Base-by-base conservation (phyloP, 2,113 vertebrate species). In the Gnathonemus longibarbis region DNA sequence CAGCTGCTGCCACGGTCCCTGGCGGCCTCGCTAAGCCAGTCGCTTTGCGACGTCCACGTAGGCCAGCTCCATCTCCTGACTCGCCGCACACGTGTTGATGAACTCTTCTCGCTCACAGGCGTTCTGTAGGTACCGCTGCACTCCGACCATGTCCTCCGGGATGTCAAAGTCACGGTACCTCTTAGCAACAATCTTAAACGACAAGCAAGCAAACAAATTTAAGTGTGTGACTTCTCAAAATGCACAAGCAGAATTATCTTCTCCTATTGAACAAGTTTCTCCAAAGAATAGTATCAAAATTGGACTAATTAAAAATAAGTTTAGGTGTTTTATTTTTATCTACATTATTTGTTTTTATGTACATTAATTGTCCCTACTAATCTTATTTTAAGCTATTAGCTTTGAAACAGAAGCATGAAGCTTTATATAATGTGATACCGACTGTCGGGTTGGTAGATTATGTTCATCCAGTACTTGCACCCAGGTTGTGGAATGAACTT, bases 161-260 rank as follows among this genome's bases (percentile, higher is more conserved):
- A 99, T 97, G 90, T 98, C 96, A 0, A 98, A 99, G 93, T 98
- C 98, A 84, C 97, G 97, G 93, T 98, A 99, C 91, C 97, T 98
- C 95, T 98, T 99, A 48, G 97, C 92, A 39, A 99, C 98, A 87
- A 98, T 97, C 98, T 99, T 91, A 74, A 90, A 77, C 90, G 91
- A 93, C 94, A 90, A 0, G 87, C 8, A 89, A 84, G 91, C 50
- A 1, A 56, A 24, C 35, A 7, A 49, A 70, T 46, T 31, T 0
- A 52, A n/a, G 19, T n/a, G 17, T 27, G 35, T 31, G 7, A 56
- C 48, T 46, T 24, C 87, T n/a, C 11, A 85, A 86, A 84, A 62
- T 17, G 48, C 15, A n/a, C 48, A 35, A 35, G 27, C 66, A 74
- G 6, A 19, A 77, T 42, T 7, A 77, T 77, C 35, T 15, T 77